Base-by-base conservation (phyloP, 2,888 invertebrate genomes). In the Noctua pronuba region DNA sequence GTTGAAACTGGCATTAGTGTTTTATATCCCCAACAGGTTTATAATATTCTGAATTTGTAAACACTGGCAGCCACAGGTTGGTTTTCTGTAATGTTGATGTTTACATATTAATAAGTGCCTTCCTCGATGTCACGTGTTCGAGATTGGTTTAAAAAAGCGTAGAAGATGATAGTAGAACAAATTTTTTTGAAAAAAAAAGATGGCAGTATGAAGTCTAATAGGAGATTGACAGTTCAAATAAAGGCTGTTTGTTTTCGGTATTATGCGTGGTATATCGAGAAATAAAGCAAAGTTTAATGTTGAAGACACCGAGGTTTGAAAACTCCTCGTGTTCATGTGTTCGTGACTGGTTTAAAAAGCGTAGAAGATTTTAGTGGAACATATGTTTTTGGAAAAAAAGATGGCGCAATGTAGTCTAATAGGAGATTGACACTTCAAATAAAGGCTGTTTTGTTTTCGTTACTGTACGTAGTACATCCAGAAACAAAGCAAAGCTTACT, bases 31-130 rank as follows among this genome's bases (percentile, higher is more conserved):
- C 52, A 24, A 58, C 5, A 28, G 11, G 21, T 66, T 41, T 38
- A 62, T 38, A 62, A 38, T 60, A 70, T 70, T 70, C 69, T 13
- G 69, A 62, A 13, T 62, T 38, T 62, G 38, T 70, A 70, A 62
- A 62, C n/a, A 70, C 8, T 0, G 35, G n/a, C 18, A n/a, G 49
- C 69, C 62, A 70, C 38, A 64, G 38, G 64, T 38, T 64, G 28
- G 28, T 38, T 28, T 70, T 16, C 38, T 38, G 65, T 6, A 28
- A 24, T 24, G 10, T 52, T 24, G 24, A 65, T 65, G 65, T 65
- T 70, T 38, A 28, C 64, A 28, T 62, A 38, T 24, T 66, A 16
- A 24, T 28, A 41, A 38, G 24, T 16, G 28, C 21, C 16, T 41
- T 6, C 21, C 5, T 21, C 28, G 16, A 6, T 21, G 21, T 10